Base-by-base conservation (phyloP, 2,888 invertebrate genomes). In the Sarcophaga variegata region DNA sequence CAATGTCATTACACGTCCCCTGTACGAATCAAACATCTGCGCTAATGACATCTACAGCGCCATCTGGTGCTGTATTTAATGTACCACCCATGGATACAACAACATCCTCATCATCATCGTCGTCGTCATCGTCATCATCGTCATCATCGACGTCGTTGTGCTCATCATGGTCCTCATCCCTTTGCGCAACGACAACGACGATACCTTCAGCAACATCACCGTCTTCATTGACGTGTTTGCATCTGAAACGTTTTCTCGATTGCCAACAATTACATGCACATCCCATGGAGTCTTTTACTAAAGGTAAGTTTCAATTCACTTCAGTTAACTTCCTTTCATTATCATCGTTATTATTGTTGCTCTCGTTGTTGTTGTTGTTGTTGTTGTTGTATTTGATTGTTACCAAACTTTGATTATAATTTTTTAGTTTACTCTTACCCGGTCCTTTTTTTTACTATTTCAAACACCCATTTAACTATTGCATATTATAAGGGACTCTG, bases 221-320 rank as follows among this genome's bases (percentile, higher is more conserved):
- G 76, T 77, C 88, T 88, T 89, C 90, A 88, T 88, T 91, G 89
- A 88, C 90, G 84, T 93, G 93, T 89, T 88, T 91, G 88, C 93
- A 93, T 91, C 92, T 92, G 88, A 90, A 91, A 88, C 91, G 92
- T 88, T 90, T 92, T 89, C 90, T 91, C 64, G 93, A 92, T 89
- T 90, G 91, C 88, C 91, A 91, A 86, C 89, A 90, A 85, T 88
- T 90, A 85, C 90, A 91, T 72, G 88, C 89, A 69, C 87, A 90
- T 66, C 88, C 89, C 83, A 87, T 89, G 88, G 91, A 90, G 81
- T 83, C 88, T 75, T 72, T 84, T 75, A 88, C 83, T 82, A 89
- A 88, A 89, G 89, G 89, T 89, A 84, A 89, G 88, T 81, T 83
- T 76, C 49, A 59, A 17, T 63, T 78, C 62, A 27, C 81, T 60